A percentile compares a stretch with the other conserved stretches of the same genome.
These are phyloP conservation scores for Proisotoma minuta DNA, from an alignment of 2,888 invertebrate species.

Conservation along the genomic window DNA sequence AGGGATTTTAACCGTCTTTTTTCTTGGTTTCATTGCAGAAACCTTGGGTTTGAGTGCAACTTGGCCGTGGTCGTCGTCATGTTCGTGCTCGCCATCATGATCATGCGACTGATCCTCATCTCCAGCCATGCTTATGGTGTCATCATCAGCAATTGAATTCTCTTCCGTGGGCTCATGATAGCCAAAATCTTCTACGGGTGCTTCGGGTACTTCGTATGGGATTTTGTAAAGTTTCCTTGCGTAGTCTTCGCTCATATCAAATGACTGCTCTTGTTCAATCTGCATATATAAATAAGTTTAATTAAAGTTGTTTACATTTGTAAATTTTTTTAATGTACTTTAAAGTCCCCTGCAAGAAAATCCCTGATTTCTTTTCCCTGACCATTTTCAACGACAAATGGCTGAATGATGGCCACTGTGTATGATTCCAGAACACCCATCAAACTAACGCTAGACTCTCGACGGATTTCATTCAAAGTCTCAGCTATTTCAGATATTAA, in stretches of 20 bases:
- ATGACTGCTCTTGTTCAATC: slow-evolving; percentile 33
- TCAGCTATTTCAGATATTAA: neutral
- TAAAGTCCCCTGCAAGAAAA: slow-evolving; percentile 37
- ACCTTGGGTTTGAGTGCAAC: neutral
- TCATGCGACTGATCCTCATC: slow-evolving; percentile 3
- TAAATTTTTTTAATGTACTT: slow-evolving; percentile 18
- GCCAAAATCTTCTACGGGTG: slow-evolving; percentile 11
- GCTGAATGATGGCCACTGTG: slow-evolving; percentile 37
- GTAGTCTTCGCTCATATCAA: slow-evolving; percentile 34
- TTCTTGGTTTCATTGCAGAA: neutral
- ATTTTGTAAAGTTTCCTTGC: slow-evolving; percentile 38
- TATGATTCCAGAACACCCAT: slow-evolving; percentile 35
- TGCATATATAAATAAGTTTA: slow-evolving; percentile 6
- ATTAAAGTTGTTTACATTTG: neutral
- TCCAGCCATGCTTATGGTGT: neutral
- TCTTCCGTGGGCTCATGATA: neutral
- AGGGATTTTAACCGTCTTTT: slow-evolving; percentile 27
- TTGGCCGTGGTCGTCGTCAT: slow-evolving; percentile 1
- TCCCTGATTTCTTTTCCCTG: slow-evolving; percentile 39
- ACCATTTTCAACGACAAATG: slow-evolving; percentile 35
- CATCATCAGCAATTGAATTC: slow-evolving; percentile 7
- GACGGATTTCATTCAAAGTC: slow-evolving; percentile 20
- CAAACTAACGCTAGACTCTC: slow-evolving; percentile 37
- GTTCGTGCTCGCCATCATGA: slow-evolving; percentile 9
- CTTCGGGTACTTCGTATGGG: slow-evolving; percentile 38